Evolutionary conservation across 2,113 vertebrate genomes (phyloP), one percentile per base, ranked within the genome.

Genomic region (Alces alces): DNA sequence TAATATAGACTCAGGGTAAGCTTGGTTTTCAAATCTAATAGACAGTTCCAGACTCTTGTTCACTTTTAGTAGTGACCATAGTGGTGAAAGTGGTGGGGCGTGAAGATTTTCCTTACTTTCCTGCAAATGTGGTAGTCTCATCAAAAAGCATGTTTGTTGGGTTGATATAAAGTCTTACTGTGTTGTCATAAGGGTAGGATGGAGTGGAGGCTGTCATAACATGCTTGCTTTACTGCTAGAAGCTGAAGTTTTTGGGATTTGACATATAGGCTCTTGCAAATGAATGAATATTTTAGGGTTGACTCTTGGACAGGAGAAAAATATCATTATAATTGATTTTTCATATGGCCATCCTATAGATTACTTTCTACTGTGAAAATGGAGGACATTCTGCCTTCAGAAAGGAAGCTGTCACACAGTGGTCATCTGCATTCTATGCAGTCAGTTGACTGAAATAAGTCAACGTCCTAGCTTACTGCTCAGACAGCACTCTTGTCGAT

Each of bases 261-360:
- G 27, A 94, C 88, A 0, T 23, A 45, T 0, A 92, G 25, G 58
- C 12, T 79, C 27, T 45, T 92, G 36, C 84, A 86, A 93, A 90
- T 39, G 76, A 57, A 70, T 25, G 13, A 64, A 88, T 10, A 92
- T 43, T 92, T 97, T 21, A 93, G 78, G 61, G 43, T 43, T 97
- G 28, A 15, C 17, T 83, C 36, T 36, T 96, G 82, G 86, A 93
- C 4, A 92, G 50, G 3, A 80, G 25, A 92, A 86, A 52, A 70
- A 1, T 30, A 85, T 28, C 4, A 16, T 2, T 61, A 8, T n/a
- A 93, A 90, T 30, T 47, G 23, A 61, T 33, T 96, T 92, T 94
- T 54, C 7, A 57, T 57, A 52, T 78, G 91, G 78, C 55, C 92
- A 78, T 55, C 27, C 10, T 88, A 36, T 9, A 95, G 66, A 80